Conservation (phyloP, 35 echinoderm and acorn worm genomes). For the Chiridota heheva region DNA sequence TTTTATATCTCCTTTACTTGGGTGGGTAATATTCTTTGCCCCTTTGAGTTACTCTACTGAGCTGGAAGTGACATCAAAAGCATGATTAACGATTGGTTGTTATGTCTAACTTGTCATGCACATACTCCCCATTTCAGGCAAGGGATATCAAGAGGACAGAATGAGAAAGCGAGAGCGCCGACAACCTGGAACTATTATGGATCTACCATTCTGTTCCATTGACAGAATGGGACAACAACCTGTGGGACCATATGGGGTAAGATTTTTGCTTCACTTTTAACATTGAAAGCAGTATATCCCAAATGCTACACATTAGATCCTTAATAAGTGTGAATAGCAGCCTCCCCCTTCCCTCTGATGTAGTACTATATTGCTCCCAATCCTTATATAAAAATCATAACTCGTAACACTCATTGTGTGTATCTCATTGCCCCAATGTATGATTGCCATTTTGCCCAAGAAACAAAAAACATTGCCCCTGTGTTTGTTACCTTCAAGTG, state of each 20-base stretch:
- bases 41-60: no score
- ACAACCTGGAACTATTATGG: constrained; percentile 77
- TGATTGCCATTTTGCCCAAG: no score
- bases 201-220: constrained; percentile 69
- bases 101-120: not conserved
- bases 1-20: no score
- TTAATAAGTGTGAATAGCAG: not conserved
- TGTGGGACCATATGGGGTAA: constrained; percentile 87
- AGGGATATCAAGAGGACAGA: constrained; percentile 73
- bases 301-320: not conserved
- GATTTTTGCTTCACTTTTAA: constrained; percentile 29
- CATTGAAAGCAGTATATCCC: not conserved
- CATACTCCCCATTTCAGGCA: constrained; percentile 36
- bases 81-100: not conserved
- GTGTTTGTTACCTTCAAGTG: no score
- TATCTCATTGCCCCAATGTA: no score
- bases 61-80: not conserved
- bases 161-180: constrained; percentile 74
- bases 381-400: not conserved
- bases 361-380: not conserved
- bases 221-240: constrained; percentile 78
- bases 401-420: no score
- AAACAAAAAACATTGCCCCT: no score
- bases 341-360: not conserved
- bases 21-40: no score